These are phyloP conservation scores for Drosophila atripex DNA, from an alignment of 2,888 invertebrate species.

Conservation along the genomic window DNA sequence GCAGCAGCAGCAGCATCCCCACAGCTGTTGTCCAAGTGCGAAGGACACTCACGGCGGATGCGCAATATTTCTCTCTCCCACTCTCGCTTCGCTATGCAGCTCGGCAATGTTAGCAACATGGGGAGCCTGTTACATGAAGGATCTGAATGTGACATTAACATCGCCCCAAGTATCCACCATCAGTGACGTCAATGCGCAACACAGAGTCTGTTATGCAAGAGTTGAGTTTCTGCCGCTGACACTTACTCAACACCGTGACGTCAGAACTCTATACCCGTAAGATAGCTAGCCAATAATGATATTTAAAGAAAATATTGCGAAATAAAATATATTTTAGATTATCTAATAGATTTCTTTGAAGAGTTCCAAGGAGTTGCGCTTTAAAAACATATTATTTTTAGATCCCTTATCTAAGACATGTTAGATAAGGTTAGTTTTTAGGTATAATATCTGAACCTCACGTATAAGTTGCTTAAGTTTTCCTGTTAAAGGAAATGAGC, in stretches of 20 bases:
- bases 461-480: background rate
- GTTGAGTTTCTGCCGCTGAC: constrained; percentile 29
- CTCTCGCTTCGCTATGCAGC: background rate
- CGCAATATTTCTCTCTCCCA: constrained; percentile 35
- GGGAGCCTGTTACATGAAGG: constrained; percentile 8
- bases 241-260: constrained; percentile 61
- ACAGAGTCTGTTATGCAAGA: constrained; percentile 31
- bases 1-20: constrained; percentile 53
- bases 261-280: constrained; percentile 36
- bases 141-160: constrained; percentile 9
- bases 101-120: constrained; percentile 62
- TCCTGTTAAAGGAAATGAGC: background rate
- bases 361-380: too few species aligned
- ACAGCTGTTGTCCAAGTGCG: constrained; percentile 61
- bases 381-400: too few species aligned
- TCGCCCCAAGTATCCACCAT: constrained; percentile 8
- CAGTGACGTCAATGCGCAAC: constrained; percentile 60
- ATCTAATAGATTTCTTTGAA: too few species aligned
- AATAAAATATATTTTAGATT: too few species aligned
- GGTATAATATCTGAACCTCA: too few species aligned
- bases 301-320: too few species aligned
- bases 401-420: too few species aligned
- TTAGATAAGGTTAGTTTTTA: too few species aligned
- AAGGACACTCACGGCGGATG: constrained; percentile 57
- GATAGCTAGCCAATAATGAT: background rate